Percentiles rank a stretch among this genome's conserved stretches.
phyloP scores from a whole-genome alignment of 2,888 invertebrate species.

The Chrysomela aeneicollis region DNA sequence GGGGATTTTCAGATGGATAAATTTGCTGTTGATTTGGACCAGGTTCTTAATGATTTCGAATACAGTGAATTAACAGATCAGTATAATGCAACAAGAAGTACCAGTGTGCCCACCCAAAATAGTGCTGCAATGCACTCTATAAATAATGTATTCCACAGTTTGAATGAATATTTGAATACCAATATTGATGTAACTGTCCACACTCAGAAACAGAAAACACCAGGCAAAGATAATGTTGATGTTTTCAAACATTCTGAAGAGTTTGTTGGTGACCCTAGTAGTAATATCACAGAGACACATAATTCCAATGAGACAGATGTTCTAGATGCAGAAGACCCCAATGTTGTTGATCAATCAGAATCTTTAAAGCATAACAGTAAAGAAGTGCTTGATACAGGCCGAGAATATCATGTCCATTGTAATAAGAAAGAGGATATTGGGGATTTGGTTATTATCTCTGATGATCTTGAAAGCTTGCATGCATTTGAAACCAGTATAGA shows the following conservation, averaged over 20 bases:
- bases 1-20: constrained; percentile 60
- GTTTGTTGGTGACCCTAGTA: neutral
- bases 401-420: neutral
- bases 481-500: neutral
- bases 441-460: neutral
- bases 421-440: neutral
- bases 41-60: constrained; percentile 85
- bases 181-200: constrained; percentile 47
- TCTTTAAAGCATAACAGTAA: neutral
- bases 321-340: neutral
- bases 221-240: neutral
- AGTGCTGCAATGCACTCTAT: constrained; percentile 60
- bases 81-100: constrained; percentile 37
- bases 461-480: neutral
- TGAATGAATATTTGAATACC: constrained; percentile 69
- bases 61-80: constrained; percentile 69
- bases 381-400: neutral
- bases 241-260: neutral
- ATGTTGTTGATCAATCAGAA: neutral
- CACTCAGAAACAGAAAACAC: constrained; percentile 9
- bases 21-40: constrained; percentile 77
- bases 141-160: constrained; percentile 70
- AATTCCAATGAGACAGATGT: neutral
- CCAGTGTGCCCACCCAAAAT: constrained; percentile 24
- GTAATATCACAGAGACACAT: neutral